Evolutionary conservation across 2,888 invertebrate genomes (phyloP).

Genomic region (Coleophora flavipennella): DNA sequence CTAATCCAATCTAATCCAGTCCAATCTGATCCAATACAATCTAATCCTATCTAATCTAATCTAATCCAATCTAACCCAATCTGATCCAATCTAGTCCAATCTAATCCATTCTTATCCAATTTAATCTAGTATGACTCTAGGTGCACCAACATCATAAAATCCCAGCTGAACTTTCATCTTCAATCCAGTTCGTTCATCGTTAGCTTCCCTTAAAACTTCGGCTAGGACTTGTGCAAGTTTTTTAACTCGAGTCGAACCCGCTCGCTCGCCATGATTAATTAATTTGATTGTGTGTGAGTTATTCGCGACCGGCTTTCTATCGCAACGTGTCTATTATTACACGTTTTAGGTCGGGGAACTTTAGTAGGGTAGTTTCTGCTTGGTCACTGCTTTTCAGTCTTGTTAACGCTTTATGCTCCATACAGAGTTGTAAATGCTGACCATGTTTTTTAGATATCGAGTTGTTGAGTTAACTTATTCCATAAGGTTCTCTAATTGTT

Average conservation of each 20-base stretch:
- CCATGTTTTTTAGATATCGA: no score
- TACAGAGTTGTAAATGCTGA: no score
- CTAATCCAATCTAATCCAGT: no score
- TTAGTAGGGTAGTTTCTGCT: slow-evolving; percentile 47
- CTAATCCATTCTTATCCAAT: not conserved
- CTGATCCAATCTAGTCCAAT: no score
- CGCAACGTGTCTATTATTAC: slow-evolving; percentile 53
- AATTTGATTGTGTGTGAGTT: slow-evolving; percentile 66
- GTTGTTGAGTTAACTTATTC: no score
- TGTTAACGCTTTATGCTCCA: no score
- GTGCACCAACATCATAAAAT: slow-evolving; percentile 3
- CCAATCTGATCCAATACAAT: no score
- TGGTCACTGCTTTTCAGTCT: slow-evolving; percentile 58
- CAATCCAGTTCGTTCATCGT: slow-evolving; percentile 60
- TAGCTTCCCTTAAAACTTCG: slow-evolving; percentile 68
- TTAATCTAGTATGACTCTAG: not conserved
- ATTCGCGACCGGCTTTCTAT: slow-evolving; percentile 44
- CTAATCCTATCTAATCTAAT: no score
- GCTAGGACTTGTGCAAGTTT: slow-evolving; percentile 53
- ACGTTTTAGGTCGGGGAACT: slow-evolving; percentile 51
- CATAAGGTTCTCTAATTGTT: no score
- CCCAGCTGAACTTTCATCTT: slow-evolving; percentile 51
- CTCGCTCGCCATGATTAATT: slow-evolving; percentile 61
- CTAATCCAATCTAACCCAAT: no score
- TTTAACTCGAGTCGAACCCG: slow-evolving; percentile 56